Evolutionary conservation across 2,888 invertebrate species (phyloP).

Genomic region (Notocelia uddmanniana): DNA sequence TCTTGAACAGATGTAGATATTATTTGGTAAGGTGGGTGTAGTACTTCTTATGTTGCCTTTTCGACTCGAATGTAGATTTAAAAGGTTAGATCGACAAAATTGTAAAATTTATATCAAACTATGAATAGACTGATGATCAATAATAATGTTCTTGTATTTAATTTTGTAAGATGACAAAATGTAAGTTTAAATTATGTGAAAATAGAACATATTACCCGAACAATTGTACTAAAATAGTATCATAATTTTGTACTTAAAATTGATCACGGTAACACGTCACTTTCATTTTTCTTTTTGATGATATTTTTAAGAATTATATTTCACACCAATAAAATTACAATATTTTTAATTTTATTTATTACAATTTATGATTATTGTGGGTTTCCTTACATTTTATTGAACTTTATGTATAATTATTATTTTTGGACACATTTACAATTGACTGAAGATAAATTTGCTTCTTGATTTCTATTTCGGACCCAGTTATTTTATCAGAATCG

Average conservation of each 20-base stretch:
- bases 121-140: constrained; percentile 86
- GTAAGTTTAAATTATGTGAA: constrained; percentile 82
- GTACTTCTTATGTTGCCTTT: constrained; percentile 81
- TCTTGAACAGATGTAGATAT: constrained; percentile 74
- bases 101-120: constrained; percentile 83
- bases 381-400: constrained; percentile 70
- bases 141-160: constrained; percentile 84
- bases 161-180: constrained; percentile 84
- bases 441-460: constrained; percentile 78
- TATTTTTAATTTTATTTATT: constrained; percentile 82
- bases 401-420: constrained; percentile 74
- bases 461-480: constrained; percentile 71
- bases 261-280: constrained; percentile 70
- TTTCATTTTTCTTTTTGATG: constrained; percentile 85
- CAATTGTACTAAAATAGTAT: constrained; percentile 65
- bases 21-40: constrained; percentile 64
- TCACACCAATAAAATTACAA: constrained; percentile 78
- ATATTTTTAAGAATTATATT: constrained; percentile 57
- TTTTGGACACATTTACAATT: constrained; percentile 79
- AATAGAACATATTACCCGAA: constrained; percentile 65
- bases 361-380: constrained; percentile 70
- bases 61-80: constrained; percentile 73
- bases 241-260: constrained; percentile 81
- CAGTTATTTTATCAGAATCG: constrained; percentile 68
- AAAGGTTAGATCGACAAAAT: constrained; percentile 83